Base-by-base conservation (phyloP, 2,888 invertebrate genomes). In the Mayetiola destructor region DNA sequence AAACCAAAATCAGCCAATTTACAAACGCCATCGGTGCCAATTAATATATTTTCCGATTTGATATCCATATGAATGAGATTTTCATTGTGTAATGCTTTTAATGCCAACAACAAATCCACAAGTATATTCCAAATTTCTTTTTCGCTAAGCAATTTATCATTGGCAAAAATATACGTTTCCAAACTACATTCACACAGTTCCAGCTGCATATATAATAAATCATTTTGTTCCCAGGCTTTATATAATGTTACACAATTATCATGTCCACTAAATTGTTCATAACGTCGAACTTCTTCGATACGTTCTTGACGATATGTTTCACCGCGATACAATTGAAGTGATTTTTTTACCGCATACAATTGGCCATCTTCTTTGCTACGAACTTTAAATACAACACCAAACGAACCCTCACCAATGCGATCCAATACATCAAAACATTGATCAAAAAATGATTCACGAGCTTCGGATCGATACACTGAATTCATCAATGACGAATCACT, bases 1-100 rank as follows among this genome's bases (percentile, higher is more conserved):
- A 87, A 73, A 12, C 87, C 87, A 69, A 88, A 87, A 70, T 88
- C 87, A 37, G 80, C 81, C 3, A 88, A 71, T 67, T 88, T 87
- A 67, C 81, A 86, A n/a, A 67, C 67, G 16, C 78, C 77, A 64
- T 80, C 77, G 59, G 75, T 73, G 6, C 79, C 76, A 58, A 87
- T 76, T 64, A 87, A 77, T 55, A 88, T 83, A 68, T 88, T 87
- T 56, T 83, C 85, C 48, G 85, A 80, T 68, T 88, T 87, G 36
- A 88, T 81, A 70, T 87, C 87, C 69, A 86, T 74, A 66, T 87
- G 87, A 35, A 86, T 75, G 35, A 85, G 72, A 65, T 80, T 76
- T 56, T 78, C 75, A 59, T 77, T 77, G 66, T 87, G 87, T 21
- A 88, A 70, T 64, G 81, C 81, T 63, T 81, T 77, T 2, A 86